phyloP scores from a whole-genome alignment of 2,113 vertebrate species.

The Catagonus wagneri region DNA sequence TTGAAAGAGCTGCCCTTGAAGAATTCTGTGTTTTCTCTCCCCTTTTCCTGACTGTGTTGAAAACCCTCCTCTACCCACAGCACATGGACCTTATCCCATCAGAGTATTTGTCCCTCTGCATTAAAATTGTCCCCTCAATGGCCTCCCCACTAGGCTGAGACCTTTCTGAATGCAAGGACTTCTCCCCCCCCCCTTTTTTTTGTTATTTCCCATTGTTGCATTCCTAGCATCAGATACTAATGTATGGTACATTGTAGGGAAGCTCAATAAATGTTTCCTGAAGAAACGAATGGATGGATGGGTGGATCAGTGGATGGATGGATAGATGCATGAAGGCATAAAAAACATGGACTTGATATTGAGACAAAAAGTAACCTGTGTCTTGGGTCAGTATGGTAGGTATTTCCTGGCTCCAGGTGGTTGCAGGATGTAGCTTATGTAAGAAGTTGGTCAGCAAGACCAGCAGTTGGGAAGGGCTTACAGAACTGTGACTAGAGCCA shows the following conservation, averaged over 20 bases:
- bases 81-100: background rate
- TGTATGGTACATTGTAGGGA: background rate
- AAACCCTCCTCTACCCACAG: background rate
- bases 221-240: background rate
- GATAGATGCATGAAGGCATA: background rate
- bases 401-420: background rate
- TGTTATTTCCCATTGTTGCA: background rate
- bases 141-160: background rate
- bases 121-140: background rate
- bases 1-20: background rate
- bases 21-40: background rate
- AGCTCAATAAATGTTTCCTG: background rate
- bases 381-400: background rate
- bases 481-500: background rate
- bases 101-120: background rate
- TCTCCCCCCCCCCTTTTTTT: background rate
- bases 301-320: background rate
- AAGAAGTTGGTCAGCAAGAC: background rate
- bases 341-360: background rate
- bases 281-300: background rate
- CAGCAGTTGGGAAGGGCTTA: background rate
- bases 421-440: background rate
- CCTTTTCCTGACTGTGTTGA: background rate
- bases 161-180: background rate
- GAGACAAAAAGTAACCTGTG: background rate